Conservation (phyloP, 2,888 invertebrate species). For the Netelia inedita region DNA sequence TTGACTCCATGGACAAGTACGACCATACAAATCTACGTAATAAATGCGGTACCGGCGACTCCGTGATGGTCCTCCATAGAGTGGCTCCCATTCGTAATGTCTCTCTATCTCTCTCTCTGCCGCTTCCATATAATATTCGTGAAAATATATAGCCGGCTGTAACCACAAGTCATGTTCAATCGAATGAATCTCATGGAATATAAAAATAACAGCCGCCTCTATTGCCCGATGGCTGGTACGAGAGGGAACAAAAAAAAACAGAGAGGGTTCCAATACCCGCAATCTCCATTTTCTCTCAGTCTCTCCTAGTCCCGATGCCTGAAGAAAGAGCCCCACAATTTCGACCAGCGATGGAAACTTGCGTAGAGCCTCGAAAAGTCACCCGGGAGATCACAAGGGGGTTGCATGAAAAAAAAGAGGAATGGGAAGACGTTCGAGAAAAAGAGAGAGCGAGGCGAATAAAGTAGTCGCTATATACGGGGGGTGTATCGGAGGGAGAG, state of each 20-base stretch:
- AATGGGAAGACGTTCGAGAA: neutral
- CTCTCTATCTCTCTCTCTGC: conserved; percentile 68
- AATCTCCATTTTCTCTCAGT: neutral
- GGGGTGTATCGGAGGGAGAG: conserved; percentile 19
- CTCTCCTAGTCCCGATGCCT: neutral
- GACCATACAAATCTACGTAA: conserved; percentile 6
- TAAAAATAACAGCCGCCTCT: conserved; percentile 80
- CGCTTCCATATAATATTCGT: conserved; percentile 79
- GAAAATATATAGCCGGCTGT: conserved; percentile 80
- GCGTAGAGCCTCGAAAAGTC: conserved; percentile 32
- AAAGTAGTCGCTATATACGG: conserved; percentile 51
- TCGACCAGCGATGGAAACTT: conserved; percentile 32
- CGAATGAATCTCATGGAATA: conserved; percentile 82
- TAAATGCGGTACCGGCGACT: conserved; percentile 17
- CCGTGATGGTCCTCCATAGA: neutral
- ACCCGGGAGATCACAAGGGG: neutral
- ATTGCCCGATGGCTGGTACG: conserved; percentile 10
- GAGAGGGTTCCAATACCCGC: conserved; percentile 50
- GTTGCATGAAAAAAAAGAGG: conserved; percentile 5
- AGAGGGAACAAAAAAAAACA: neutral
- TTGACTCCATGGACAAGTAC: conserved; percentile 1
- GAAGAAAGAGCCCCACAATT: neutral
- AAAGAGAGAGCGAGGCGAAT: conserved; percentile 23
- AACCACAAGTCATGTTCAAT: conserved; percentile 83
- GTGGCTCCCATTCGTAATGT: neutral